These are phyloP conservation scores for Cabera pusaria DNA, from an alignment of 2,888 invertebrate species.

Conservation along the genomic window DNA sequence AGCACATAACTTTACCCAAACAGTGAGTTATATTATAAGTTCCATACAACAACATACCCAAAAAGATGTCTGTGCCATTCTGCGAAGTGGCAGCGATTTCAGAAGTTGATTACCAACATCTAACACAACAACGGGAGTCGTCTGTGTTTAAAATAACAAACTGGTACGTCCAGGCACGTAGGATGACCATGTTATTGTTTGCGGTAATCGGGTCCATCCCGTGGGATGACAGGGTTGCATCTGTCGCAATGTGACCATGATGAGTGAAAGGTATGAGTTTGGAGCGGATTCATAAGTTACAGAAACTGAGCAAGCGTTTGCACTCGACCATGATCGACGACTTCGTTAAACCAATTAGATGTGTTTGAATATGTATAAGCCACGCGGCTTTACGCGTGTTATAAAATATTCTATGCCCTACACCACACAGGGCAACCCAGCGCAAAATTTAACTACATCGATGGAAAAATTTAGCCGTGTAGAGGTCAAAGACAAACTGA, in stretches of 20 bases:
- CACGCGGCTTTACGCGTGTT: too few relatives aligned
- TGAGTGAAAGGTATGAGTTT: too few relatives aligned
- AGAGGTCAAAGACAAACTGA: too few relatives aligned
- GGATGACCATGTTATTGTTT: conserved; percentile 48
- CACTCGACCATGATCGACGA: too few relatives aligned
- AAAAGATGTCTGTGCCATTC: conserved; percentile 26
- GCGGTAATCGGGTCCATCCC: conserved; percentile 56
- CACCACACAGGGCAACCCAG: too few relatives aligned
- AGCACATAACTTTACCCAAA: background rate
- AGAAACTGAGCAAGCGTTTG: too few relatives aligned
- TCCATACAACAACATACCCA: background rate
- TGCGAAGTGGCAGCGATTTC: conserved; percentile 34
- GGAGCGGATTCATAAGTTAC: too few relatives aligned
- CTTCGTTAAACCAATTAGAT: too few relatives aligned
- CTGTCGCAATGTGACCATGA: conserved; percentile 65
- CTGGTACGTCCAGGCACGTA: conserved; percentile 40
- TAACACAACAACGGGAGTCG: conserved; percentile 14
- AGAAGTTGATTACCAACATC: conserved; percentile 38
- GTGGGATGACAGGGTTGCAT: conserved; percentile 62
- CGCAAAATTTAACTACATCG: too few relatives aligned
- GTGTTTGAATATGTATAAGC: too few relatives aligned
- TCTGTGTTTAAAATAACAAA: conserved; percentile 59
- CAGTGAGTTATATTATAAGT: background rate
- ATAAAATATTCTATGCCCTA: too few relatives aligned
- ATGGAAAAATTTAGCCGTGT: too few relatives aligned